Evolutionary conservation across 2,888 invertebrate genomes (phyloP).

Genomic region (Cylindroiulus punctatus): DNA sequence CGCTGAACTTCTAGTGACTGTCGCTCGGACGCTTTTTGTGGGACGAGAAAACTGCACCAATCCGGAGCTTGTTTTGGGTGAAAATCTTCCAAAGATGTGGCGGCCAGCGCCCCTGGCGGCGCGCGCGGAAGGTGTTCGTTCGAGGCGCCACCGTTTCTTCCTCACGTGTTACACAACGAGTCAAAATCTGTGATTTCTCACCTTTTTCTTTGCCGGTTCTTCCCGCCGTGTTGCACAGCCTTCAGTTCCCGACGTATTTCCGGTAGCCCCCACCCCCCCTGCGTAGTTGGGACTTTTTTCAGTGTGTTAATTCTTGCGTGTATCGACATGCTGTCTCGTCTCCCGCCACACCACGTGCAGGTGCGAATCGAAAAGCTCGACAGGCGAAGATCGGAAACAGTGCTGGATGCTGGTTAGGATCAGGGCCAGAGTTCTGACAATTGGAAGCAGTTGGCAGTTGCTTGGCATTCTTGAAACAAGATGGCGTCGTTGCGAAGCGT

Average conservation of each 20-base stretch:
- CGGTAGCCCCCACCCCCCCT: neutral
- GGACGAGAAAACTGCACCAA: neutral
- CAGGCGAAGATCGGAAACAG: too few relatives aligned
- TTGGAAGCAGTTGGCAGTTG: too few relatives aligned
- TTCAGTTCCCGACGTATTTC: neutral
- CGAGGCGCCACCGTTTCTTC: neutral
- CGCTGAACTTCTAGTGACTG: neutral
- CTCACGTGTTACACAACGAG: neutral
- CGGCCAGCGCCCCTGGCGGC: neutral
- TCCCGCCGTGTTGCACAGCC: neutral
- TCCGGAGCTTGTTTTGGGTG: neutral
- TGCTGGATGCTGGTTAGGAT: too few relatives aligned
- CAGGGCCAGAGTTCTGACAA: too few relatives aligned
- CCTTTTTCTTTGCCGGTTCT: neutral
- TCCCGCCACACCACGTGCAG: neutral
- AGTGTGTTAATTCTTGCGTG: neutral
- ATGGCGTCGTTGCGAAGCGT: too few relatives aligned
- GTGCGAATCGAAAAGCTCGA: neutral
- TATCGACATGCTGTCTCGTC: neutral
- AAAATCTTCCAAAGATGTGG: neutral
- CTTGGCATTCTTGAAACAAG: too few relatives aligned
- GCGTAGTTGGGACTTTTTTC: slow-evolving; percentile 16
- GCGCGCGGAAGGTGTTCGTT: neutral
- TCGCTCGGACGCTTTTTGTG: neutral
- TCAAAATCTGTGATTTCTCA: slow-evolving; percentile 1